Conservation (phyloP, 1,140 invertebrate species). For the Drosophila azteca region DNA sequence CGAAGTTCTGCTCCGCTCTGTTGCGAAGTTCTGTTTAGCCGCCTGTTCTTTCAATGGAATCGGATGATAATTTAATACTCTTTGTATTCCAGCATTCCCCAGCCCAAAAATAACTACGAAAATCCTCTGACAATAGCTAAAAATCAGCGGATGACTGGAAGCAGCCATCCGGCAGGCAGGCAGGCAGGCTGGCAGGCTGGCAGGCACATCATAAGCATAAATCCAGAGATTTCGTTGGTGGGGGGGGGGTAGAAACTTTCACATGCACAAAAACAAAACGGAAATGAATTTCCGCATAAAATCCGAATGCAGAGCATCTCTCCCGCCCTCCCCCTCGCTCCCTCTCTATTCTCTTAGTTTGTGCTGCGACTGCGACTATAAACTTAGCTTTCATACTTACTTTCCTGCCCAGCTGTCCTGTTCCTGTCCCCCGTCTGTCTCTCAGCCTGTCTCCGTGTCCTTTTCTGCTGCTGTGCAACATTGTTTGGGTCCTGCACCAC, state of each 20-base stretch:
- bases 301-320: slow-evolving; percentile 54
- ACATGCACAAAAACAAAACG: slow-evolving; percentile 62
- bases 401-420: slow-evolving; percentile 66
- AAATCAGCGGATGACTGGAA: slow-evolving; percentile 73
- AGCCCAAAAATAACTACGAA: background rate
- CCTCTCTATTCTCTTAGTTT: slow-evolving; percentile 53
- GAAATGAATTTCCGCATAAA: slow-evolving; percentile 78
- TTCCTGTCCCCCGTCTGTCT: slow-evolving; percentile 40
- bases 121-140: slow-evolving; percentile 63
- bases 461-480: slow-evolving; percentile 42
- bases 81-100: background rate
- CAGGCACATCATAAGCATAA: slow-evolving; percentile 77
- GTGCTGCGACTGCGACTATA: slow-evolving; percentile 60
- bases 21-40: no score
- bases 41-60: background rate
- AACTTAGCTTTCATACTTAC: slow-evolving; percentile 74
- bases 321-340: background rate
- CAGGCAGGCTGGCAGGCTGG: slow-evolving; percentile 52
- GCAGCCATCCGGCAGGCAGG: slow-evolving; percentile 64
- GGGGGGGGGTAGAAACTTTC: slow-evolving; percentile 32
- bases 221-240: slow-evolving; percentile 30
- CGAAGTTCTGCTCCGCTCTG: no score
- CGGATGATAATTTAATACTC: slow-evolving; percentile 64
- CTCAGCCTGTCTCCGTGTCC: no score
- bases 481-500: slow-evolving; percentile 47